Conservation (phyloP, 1,140 invertebrate genomes). For the Archivesica marissinica region DNA sequence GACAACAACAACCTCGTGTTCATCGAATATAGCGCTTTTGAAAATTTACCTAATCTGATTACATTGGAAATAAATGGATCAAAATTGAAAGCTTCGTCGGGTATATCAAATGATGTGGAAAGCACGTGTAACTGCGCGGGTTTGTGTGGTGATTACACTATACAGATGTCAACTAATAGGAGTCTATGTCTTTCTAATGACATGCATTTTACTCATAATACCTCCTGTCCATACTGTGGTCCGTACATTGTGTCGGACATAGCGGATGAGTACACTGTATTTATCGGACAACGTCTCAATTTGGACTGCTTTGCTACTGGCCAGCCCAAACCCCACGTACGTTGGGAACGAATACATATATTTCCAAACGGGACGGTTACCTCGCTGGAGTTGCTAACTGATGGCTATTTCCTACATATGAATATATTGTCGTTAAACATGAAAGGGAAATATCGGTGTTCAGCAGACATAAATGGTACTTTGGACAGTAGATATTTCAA, state of each 20-base stretch:
- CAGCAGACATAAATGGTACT: background rate
- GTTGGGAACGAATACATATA: background rate
- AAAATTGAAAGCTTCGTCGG: background rate
- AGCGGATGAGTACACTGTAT: background rate
- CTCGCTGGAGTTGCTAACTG: background rate
- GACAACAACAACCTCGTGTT: background rate
- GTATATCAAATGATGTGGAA: background rate
- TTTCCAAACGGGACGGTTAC: background rate
- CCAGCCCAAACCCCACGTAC: background rate
- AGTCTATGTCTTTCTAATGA: background rate
- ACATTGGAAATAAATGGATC: background rate
- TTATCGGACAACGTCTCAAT: background rate
- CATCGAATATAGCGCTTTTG: constrained; percentile 4
- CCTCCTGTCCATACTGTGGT: background rate
- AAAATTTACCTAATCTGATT: background rate
- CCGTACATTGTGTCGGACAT: background rate
- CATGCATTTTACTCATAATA: background rate
- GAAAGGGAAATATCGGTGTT: background rate
- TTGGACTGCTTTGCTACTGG: constrained; percentile 9
- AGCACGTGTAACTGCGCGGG: background rate
- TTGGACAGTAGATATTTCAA: background rate
- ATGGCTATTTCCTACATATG: constrained; percentile 11
- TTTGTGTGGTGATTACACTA: background rate
- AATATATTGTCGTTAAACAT: background rate
- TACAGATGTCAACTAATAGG: background rate